Evolutionary conservation across 92 coral and sea anemone genomes (phyloP), one percentile per base, ranked within the genome.

Genomic region (Galaxea fascicularis): DNA sequence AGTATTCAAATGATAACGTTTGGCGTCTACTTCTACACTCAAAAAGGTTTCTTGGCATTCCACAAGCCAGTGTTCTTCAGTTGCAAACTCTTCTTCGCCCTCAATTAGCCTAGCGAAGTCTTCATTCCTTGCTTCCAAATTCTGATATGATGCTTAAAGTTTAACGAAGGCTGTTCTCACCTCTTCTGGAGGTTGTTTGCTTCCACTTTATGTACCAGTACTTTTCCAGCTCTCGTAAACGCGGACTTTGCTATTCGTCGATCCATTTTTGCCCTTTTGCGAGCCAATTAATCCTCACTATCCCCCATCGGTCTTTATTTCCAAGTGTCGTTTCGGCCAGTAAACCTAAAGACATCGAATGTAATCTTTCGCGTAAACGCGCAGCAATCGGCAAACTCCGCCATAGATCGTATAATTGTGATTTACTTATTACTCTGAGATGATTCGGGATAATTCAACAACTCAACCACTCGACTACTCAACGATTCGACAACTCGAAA

Each of bases 361-460:
- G n/a, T n/a, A n/a, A n/a, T n/a, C n/a, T n/a, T n/a, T n/a, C n/a
- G n/a, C n/a, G n/a, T n/a, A n/a, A n/a, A n/a, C n/a, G n/a, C n/a
- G n/a, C n/a, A n/a, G 62, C 62, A 56, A 56, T 56, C 62, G 20
- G n/a, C 12, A 56, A 56, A 56, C 62, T 56, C 62, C 62, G 62
- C 62, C 62, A 56, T 22, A 56, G 20, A 56, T 56, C 62, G 62
- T 56, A 56, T 56, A 56, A 56, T 56, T 56, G 62, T 56, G 62
- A 56, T 56, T 56, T 56, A 56, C 4, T 56, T 56, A 56, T 56
- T 56, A 16, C 62, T 56, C 62, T 56, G 62, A 56, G 62, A 56
- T 56, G n/a, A 56, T 56, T 11, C 62, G 16, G 62, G 62, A 56
- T 56, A 56, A 56, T 56, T 56, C 62, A 9, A 56, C 62, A 49